Evolutionary conservation across 2,888 invertebrate genomes (phyloP).

Genomic region (Hydrotaea diabolus): DNA sequence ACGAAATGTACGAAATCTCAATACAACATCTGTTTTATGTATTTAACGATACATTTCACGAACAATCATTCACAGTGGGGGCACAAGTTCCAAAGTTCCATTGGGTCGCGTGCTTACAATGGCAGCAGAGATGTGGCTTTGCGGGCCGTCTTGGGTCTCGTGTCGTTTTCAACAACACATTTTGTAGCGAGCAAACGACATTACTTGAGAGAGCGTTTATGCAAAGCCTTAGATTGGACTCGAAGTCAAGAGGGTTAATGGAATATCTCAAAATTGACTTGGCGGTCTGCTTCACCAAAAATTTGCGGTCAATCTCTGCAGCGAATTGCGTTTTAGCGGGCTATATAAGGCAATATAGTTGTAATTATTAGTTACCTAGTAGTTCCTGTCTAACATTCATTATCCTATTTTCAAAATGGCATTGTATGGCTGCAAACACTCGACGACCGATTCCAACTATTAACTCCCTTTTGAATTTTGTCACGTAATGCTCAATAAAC

Average conservation of each 20-base stretch:
- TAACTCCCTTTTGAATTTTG: slow-evolving; percentile 77
- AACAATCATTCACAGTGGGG: no score
- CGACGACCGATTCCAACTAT: slow-evolving; percentile 76
- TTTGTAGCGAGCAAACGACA: slow-evolving; percentile 76
- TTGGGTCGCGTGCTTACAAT: slow-evolving; percentile 15
- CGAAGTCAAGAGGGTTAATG: slow-evolving; percentile 75
- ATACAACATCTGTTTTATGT: no score
- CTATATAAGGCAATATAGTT: background rate
- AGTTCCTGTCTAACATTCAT: slow-evolving; percentile 75
- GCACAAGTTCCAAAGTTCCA: no score
- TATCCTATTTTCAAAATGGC: slow-evolving; percentile 75
- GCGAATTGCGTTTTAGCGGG: background rate
- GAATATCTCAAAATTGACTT: slow-evolving; percentile 76
- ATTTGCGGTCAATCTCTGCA: slow-evolving; percentile 75
- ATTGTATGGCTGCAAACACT: slow-evolving; percentile 77
- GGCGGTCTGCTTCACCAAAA: slow-evolving; percentile 74
- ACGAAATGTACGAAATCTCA: no score
- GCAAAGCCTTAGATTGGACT: slow-evolving; percentile 74
- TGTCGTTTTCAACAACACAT: slow-evolving; percentile 72
- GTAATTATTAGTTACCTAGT: slow-evolving; percentile 68
- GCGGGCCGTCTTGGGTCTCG: slow-evolving; percentile 68
- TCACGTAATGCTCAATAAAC: slow-evolving; percentile 77
- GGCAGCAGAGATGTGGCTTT: slow-evolving; percentile 50
- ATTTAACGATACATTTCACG: no score
- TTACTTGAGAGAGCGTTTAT: slow-evolving; percentile 76